Base-by-base conservation (phyloP, 1,140 invertebrate species). In the Protaetia brevitarsis region DNA sequence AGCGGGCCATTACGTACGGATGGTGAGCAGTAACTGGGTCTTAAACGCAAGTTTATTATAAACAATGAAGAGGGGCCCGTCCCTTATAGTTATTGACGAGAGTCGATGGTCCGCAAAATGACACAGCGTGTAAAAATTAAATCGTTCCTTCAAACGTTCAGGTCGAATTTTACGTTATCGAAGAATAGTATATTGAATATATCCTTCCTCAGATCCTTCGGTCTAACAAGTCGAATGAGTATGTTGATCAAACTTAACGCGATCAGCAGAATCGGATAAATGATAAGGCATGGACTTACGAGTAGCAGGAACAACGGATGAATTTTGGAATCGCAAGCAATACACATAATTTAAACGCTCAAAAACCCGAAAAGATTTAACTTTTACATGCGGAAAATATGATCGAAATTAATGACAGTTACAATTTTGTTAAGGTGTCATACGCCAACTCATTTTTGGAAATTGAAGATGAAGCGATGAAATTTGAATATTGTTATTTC, bases 321-420 rank as follows among this genome's bases (percentile, higher is more conserved):
- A 51, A 51, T 51, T 51, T 51, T 51, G 41, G 16, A 51, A 23
- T 59, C 13, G 57, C 57, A 59, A 59, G 57, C 57, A 29, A 59
- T 59, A 59, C 57, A 59, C 57, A 59, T 59, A 59, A 59, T 59
- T 59, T 59, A 16, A 28, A 59, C 41, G 30, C 26, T n/a, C n/a
- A 59, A 59, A 34, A 59, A 28, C 57, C 57, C 57, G 57, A 59
- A 59, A 59, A 31, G 29, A 59, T 28, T 29, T 59, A 11, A 59
- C 13, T 5, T 59, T n/a, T 59, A 31, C 57, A n/a, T 59, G 11
- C 26, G 29, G 11, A 31, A 59, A 59, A 59, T 13, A 29, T 29
- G 29, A 29, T 28, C 16, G 4, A 28, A 31, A 28, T 16, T 51
- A 23, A 16, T 59, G 57, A 59, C 57, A 59, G 26, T 59, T 19